Base-by-base conservation (phyloP, 2,113 vertebrate genomes). In the Callopanchax toddi region DNA sequence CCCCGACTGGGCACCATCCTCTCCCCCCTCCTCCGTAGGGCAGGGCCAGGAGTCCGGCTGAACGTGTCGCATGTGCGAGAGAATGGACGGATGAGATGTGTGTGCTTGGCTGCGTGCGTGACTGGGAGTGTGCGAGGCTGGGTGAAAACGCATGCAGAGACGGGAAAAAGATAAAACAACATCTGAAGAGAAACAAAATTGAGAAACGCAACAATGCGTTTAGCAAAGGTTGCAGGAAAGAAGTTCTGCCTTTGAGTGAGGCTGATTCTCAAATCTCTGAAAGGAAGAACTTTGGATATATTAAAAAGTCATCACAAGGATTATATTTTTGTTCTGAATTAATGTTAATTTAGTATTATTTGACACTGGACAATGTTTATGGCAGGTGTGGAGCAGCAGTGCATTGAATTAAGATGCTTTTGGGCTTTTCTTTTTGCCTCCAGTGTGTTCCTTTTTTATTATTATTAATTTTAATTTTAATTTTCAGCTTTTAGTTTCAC, bases 351-450 rank as follows among this genome's bases (percentile, higher is more conserved):
- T 94, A 91, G 95, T 96, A 95, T 95, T 93, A 93, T 90, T 91
- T 91, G 93, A 97, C 97, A 97, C 96, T 98, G 97, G 95, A 97
- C 93, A 92, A 85, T 89, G 88, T 83, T 93, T 89, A 85, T 93
- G 91, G 93, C 90, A 91, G 86, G 91, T 83, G 75, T 94, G 94
- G 92, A 94, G 94, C 92, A 93, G 93, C 92, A 93, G 94, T 91
- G 86, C 86, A 80, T 90, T 86, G 68, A 79, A 81, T 86, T 67
- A 82, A 74, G 87, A 89, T 91, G 88, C 93, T 94, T 94, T 92
- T 89, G 82, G 81, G 86, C 65, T 87, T 95, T 94, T 94, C 83
- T 90, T 94, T 93, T 93, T 93, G 91, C 94, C 94, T 95, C 94
- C 93, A 92, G 93, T 95, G 93, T 93, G 89, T 92, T 92, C 83